Evolutionary conservation across 2,888 invertebrate species (phyloP), one percentile per base, ranked within the genome.

Genomic region (Apotomis capreana): DNA sequence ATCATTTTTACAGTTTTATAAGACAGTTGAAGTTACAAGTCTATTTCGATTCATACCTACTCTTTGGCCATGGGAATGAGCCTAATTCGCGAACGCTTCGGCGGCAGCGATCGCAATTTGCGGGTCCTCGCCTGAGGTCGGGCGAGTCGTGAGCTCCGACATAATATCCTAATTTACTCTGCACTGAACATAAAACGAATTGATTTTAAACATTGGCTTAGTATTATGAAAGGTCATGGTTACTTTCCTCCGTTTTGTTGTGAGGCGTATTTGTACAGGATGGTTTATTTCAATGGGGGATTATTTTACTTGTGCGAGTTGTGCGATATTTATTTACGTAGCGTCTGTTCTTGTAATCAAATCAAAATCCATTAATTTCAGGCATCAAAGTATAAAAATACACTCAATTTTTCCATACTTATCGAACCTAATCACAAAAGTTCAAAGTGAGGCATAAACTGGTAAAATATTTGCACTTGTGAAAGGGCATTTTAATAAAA

Each of bases 191-290:
- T 46, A 58, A 37, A 63, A 57, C 74, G 76, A 80, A 81, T 82
- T 79, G 74, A 78, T 79, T 83, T 78, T 79, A 73, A 64, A 80
- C 79, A 80, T 78, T 79, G 81, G 70, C 46, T 69, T 57, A 51
- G 61, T 51, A 68, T 71, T 68, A 70, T 60, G 68, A 79, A 84
- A 86, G 83, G 87, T 85, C 86, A 86, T 74, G 86, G 87, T 76
- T 81, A 77, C 84, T 86, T 86, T 86, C 82, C 80, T 78, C 65
- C 46, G 49, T 51, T 57, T 70, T 55, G 46, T 57, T 36, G 46
- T 44, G 44, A 49, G 12, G 61, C 15, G 55, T 58, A 3, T 54
- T n/a, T 5, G 44, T 62, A 44, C 49, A 51, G 15, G 40, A 5
- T 13, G 10, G 6, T 49, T 49, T 49, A 49, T 49, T 49, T 49